These are phyloP conservation scores for Ateles fusciceps DNA, from an alignment of 2,797 vertebrate species.

Conservation along the genomic window DNA sequence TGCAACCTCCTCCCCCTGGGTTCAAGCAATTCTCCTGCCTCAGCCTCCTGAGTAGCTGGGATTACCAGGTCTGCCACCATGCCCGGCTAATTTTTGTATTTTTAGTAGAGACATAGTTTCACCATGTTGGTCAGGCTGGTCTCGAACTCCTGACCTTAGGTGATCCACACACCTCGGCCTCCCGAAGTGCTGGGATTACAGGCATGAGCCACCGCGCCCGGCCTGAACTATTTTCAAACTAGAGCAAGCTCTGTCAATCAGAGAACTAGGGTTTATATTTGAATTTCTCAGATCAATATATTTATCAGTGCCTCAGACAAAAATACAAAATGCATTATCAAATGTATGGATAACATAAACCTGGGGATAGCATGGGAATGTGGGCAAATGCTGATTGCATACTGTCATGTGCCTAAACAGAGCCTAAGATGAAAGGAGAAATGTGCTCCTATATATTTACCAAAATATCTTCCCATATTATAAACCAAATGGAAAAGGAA, in stretches of 20 bases:
- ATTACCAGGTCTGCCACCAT: too few species aligned
- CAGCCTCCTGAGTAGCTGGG: too few species aligned
- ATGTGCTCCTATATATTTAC: neutral
- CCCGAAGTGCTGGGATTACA: too few species aligned
- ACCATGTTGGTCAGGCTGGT: too few species aligned
- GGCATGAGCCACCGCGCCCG: too few species aligned
- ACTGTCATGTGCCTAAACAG: neutral
- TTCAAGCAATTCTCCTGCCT: too few species aligned
- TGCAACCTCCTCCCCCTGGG: too few species aligned
- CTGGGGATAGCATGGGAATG: neutral
- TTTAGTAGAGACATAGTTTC: too few species aligned
- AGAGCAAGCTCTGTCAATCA: neutral
- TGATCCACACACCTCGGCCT: too few species aligned
- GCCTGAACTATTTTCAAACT: slow-evolving; percentile 1
- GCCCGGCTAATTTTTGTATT: too few species aligned
- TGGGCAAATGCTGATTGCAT: neutral
- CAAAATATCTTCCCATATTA: neutral
- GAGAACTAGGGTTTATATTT: neutral
- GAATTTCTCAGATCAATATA: neutral
- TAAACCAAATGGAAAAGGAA: neutral
- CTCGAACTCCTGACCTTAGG: too few species aligned
- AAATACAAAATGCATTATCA: neutral
- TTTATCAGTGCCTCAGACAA: neutral
- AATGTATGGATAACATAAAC: neutral
- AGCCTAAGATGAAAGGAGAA: neutral